These are phyloP conservation scores for Seriola aureovittata DNA, from an alignment of 2,113 vertebrate genomes.

Conservation along the genomic window DNA sequence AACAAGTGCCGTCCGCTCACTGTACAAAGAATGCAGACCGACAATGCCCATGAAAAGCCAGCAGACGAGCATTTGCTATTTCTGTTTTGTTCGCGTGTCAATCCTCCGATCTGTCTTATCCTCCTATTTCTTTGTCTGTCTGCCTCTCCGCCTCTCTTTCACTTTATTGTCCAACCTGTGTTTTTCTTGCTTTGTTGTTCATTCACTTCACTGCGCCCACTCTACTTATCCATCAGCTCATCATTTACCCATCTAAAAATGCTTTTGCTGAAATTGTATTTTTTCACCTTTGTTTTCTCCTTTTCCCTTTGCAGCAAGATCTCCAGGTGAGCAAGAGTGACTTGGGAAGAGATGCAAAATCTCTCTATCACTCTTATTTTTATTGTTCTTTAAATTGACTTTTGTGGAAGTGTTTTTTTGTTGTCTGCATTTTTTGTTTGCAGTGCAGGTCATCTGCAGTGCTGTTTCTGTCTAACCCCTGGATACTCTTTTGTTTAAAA, in stretches of 20 bases:
- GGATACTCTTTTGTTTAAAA: conserved; percentile 40
- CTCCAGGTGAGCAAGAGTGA: conserved; percentile 81
- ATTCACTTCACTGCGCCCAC: conserved; percentile 4
- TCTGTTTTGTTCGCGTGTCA: conserved; percentile 48
- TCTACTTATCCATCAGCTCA: conserved; percentile 27
- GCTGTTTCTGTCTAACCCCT: conserved; percentile 65
- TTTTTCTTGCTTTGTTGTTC: conserved; percentile 24
- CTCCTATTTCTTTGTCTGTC: conserved; percentile 42
- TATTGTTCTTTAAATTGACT: conserved; percentile 19
- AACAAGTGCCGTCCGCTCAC: conserved; percentile 58
- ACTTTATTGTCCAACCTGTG: conserved; percentile 2
- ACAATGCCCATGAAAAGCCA: conserved; percentile 1
- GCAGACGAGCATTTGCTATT: conserved; percentile 63
- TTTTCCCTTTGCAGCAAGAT: conserved; percentile 78
- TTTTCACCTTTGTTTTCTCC: conserved; percentile 55
- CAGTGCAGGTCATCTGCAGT: conserved; percentile 54
- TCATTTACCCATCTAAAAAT: conserved; percentile 24
- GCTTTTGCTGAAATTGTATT: conserved; percentile 9
- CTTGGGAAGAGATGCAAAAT: conserved; percentile 55
- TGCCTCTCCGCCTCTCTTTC: conserved; percentile 20
- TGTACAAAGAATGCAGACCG: conserved; percentile 32
- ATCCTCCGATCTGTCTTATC: conserved; percentile 9
- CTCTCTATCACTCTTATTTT: conserved; percentile 51
- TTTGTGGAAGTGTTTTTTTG: conserved; percentile 14
- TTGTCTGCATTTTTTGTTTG: conserved; percentile 33